Conservation (phyloP, 2,113 vertebrate species). For the Megaptera novaeangliae region DNA sequence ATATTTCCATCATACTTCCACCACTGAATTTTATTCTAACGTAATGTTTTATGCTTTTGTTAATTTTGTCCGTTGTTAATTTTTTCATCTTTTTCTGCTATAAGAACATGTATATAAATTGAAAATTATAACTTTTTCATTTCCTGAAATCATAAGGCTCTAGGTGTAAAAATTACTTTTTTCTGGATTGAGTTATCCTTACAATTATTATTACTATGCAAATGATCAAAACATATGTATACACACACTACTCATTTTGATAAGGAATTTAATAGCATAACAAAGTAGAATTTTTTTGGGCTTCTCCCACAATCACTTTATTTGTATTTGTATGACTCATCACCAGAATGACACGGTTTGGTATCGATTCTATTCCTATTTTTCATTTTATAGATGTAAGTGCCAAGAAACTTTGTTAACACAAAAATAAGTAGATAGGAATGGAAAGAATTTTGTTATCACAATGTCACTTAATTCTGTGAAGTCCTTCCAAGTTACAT, state of each 20-base stretch:
- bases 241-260: not conserved
- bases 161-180: slow-evolving; percentile 1
- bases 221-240: not conserved
- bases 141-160: slow-evolving; percentile 18
- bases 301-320: not conserved
- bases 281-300: slow-evolving; percentile 2
- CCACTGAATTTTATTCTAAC: slow-evolving; percentile 14
- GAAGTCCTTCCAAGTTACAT: not conserved
- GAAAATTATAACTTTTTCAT: slow-evolving; percentile 35
- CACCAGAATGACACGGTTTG: not conserved
- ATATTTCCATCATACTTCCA: not conserved
- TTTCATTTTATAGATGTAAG: slow-evolving; percentile 17
- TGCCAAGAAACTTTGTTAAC: slow-evolving; percentile 10
- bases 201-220: not conserved
- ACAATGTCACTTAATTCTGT: not conserved
- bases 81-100: not conserved
- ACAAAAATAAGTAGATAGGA: not conserved
- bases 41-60: not conserved
- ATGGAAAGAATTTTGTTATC: not conserved
- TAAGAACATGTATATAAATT: not conserved
- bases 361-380: not conserved
- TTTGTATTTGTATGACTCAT: not conserved
- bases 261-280: not conserved
- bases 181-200: not conserved
- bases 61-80: not conserved